Conservation (phyloP, 1,140 invertebrate species). For the Eriosoma lanigerum region DNA sequence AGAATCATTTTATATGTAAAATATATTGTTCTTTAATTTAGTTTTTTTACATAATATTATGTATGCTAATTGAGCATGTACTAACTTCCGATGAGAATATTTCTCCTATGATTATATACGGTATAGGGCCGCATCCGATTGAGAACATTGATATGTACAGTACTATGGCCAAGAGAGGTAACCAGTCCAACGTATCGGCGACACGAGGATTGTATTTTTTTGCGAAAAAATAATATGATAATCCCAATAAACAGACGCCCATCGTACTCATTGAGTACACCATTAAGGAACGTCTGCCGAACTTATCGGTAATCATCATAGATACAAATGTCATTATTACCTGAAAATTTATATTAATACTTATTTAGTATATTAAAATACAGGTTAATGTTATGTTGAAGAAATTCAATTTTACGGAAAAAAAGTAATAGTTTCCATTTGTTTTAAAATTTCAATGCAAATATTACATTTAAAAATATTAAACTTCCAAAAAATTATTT, state of each 20-base stretch:
- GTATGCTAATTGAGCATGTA: too few relatives aligned
- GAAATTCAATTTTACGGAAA: too few relatives aligned
- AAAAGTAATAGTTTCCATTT: too few relatives aligned
- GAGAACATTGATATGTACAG: conserved; percentile 63
- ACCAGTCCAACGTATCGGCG: conserved; percentile 56
- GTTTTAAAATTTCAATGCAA: too few relatives aligned
- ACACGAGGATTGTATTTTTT: conserved; percentile 58
- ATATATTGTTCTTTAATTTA: too few relatives aligned
- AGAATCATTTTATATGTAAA: too few relatives aligned
- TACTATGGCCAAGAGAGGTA: conserved; percentile 62
- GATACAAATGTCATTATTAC: conserved; percentile 61
- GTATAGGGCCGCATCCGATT: conserved; percentile 61
- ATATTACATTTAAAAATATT: too few relatives aligned
- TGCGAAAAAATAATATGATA: conserved; percentile 60
- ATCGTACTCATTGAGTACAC: conserved; percentile 61
- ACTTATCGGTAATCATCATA: conserved; percentile 63
- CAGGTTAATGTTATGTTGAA: too few relatives aligned
- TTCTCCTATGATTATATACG: conserved; percentile 67
- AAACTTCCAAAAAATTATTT: too few relatives aligned
- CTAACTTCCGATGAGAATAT: conserved; percentile 59
- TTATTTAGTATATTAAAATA: too few relatives aligned
- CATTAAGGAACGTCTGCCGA: conserved; percentile 64
- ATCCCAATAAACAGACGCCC: conserved; percentile 58
- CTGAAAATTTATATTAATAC: conserved; percentile 54
- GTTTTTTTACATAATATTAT: too few relatives aligned